Conservation (phyloP, 1,140 invertebrate species). For the Orchestia grillus region DNA sequence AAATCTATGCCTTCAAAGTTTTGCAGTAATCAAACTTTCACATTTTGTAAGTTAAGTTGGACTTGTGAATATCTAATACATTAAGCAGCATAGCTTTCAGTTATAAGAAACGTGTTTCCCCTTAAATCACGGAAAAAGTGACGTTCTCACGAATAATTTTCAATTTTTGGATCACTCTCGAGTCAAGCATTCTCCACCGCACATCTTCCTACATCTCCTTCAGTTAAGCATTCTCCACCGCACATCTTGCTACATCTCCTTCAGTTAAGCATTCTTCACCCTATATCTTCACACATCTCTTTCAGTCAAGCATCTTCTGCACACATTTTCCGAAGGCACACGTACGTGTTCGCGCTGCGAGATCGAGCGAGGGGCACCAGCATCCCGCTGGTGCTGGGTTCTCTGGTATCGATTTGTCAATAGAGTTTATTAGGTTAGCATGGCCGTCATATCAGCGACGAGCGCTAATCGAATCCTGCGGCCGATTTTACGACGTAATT, state of each 20-base stretch:
- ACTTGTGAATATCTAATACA: no score
- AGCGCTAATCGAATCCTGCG: slow-evolving; percentile 38
- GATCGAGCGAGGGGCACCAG: background rate
- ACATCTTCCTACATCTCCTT: background rate
- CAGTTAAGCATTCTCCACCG: background rate
- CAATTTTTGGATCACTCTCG: background rate
- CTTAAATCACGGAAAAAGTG: no score
- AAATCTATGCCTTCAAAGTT: no score
- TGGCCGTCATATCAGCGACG: slow-evolving; percentile 22
- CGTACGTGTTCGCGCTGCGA: background rate
- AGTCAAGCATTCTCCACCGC: background rate
- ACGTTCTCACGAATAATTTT: background rate
- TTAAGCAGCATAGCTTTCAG: no score
- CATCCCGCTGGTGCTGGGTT: background rate
- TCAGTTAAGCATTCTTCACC: background rate
- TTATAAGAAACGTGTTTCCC: no score
- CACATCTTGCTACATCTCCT: background rate
- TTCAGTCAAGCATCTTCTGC: background rate
- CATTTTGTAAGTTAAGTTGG: no score
- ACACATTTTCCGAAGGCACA: background rate
- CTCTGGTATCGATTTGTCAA: slow-evolving; percentile 14
- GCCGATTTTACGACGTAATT: slow-evolving; percentile 45
- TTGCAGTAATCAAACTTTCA: no score
- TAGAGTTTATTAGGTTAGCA: slow-evolving; percentile 21
- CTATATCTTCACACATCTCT: background rate